Base-by-base conservation (phyloP, 2,888 invertebrate genomes). In the Cabera pusaria region DNA sequence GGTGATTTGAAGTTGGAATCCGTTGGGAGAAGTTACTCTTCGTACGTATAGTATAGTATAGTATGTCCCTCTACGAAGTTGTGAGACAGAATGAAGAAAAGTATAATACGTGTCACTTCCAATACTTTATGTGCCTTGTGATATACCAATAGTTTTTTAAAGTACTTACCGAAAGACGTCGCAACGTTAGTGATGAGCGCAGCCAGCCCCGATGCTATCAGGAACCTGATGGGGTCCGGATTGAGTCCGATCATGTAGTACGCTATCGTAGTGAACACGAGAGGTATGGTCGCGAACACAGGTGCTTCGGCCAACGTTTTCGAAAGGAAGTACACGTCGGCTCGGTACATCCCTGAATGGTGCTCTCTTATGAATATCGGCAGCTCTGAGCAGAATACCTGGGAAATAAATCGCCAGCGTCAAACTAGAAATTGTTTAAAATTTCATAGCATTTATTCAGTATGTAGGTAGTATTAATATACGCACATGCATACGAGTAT, bases 191-290 rank as follows among this genome's bases (percentile, higher is more conserved):
- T 94, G 3, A 97, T 94, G n/a, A 98, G 83, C 0, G 94, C 91
- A 1, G 96, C 92, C 54, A 97, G 88, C 0, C 92, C 91, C 6
- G 93, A 91, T 0, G 95, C 92, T 5, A 93, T 91, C 67, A 96
- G 95, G 82, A 96, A 97, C 44, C 91, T 72, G 37, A 89, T 78
- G 0, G 93, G 90, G 0, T 90, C 90, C 0, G 94, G 91, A 63
- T 96, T 94, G 12, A 97, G 85, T 0, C 98, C 97, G 25, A 97
- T 93, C 93, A 97, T 93, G 70, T 94, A 98, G 82, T 98, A 98
- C 1, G 93, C 92, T 34, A 97, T 93, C 1, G 92, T 84, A 0
- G 94, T 94, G 76, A 97, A 98, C 2, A 97, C 83, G 4, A 96
- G 68, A 0, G 98, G 97, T 19, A 97, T 93, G 3, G 93, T 90